These are phyloP conservation scores for Chlorospingus flavigularis DNA, from an alignment of 2,797 vertebrate species.

Conservation along the genomic window DNA sequence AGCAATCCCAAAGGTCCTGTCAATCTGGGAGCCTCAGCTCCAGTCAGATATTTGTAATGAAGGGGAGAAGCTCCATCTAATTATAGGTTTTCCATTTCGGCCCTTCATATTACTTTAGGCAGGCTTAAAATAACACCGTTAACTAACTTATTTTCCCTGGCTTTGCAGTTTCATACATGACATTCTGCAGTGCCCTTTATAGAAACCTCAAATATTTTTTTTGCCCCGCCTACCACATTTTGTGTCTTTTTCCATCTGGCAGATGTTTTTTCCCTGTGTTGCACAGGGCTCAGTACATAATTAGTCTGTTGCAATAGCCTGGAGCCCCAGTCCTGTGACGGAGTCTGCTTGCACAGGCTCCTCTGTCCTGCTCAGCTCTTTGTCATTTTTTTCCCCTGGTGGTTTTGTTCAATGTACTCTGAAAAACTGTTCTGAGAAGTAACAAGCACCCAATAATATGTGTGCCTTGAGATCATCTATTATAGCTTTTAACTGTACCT, in stretches of 20 bases:
- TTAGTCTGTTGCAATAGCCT: conserved; percentile 23
- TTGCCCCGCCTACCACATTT: not conserved
- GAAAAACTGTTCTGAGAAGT: not conserved
- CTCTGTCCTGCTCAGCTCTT: not conserved
- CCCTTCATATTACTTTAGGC: not conserved
- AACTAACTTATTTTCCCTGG: not conserved
- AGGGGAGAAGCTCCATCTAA: not conserved
- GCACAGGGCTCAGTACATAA: not conserved
- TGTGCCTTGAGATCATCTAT: not conserved
- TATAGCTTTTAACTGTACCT: not conserved
- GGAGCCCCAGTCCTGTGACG: not conserved
- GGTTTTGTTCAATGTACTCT: not conserved
- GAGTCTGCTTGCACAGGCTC: not conserved
- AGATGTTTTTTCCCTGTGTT: not conserved
- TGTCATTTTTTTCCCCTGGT: not conserved
- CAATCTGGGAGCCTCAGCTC: not conserved
- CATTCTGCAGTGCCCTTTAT: conserved; percentile 17
- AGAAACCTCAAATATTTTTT: conserved; percentile 34
- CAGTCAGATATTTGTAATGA: not conserved
- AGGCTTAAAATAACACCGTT: conserved; percentile 4
- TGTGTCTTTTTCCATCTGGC: conserved; percentile 32
- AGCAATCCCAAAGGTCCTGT: not conserved
- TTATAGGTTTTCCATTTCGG: not conserved
- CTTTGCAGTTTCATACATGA: not conserved
- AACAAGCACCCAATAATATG: not conserved